These are phyloP conservation scores for Hofmannophila pseudospretella DNA, from an alignment of 2,888 invertebrate genomes.

Conservation along the genomic window DNA sequence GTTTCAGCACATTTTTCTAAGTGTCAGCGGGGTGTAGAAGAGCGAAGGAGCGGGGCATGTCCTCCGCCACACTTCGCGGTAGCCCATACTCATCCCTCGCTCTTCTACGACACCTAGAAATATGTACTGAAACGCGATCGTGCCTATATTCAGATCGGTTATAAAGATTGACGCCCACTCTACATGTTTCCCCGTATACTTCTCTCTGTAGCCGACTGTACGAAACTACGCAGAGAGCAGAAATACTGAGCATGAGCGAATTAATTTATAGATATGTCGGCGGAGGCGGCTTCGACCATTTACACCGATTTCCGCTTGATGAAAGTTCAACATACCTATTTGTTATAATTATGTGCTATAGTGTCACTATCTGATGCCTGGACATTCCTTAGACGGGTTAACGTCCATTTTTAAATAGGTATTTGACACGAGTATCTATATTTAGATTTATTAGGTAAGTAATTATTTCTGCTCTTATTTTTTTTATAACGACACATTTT, in stretches of 20 bases:
- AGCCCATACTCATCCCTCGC: no score
- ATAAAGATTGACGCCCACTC: no score
- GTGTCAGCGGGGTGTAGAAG: no score
- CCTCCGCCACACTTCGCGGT: no score
- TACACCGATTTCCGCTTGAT: constrained; percentile 31
- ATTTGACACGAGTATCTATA: background rate
- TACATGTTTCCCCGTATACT: no score
- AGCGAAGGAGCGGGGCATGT: no score
- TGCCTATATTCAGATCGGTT: no score
- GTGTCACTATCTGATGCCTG: constrained; percentile 18
- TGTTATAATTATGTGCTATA: constrained; percentile 35
- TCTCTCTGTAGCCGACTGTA: no score
- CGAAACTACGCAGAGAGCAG: background rate
- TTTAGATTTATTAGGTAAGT: constrained; percentile 1
- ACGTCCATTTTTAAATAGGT: constrained; percentile 14
- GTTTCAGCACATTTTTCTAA: no score
- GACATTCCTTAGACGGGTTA: constrained; percentile 20
- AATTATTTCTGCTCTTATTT: background rate
- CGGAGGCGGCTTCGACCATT: constrained; percentile 17
- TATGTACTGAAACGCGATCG: no score
- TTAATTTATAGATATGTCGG: constrained; percentile 32
- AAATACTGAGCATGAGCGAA: no score
- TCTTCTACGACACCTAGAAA: no score
- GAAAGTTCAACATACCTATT: constrained; percentile 59
- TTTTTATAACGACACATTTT: background rate